A percentile compares a stretch with the other conserved stretches of the same genome.
Evolutionary conservation across 1,140 invertebrate genomes (phyloP).

Genomic region (Sarcophaga peregrina): DNA sequence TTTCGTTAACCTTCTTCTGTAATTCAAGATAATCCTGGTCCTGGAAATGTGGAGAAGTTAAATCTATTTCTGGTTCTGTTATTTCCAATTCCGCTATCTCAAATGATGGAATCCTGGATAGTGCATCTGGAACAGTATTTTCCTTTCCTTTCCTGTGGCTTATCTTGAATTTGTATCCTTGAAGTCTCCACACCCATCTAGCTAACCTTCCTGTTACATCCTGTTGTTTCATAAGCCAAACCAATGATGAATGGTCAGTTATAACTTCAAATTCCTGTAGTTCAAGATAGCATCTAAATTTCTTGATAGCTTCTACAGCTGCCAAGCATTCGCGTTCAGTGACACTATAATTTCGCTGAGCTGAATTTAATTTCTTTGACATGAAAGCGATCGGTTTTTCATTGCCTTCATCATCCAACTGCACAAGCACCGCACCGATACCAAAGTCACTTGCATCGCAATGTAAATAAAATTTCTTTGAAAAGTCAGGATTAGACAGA

Average conservation of each 20-base stretch:
- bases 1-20: too few species aligned
- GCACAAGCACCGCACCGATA: not conserved
- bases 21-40: too few species aligned
- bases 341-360: conserved; percentile 43
- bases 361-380: conserved; percentile 45
- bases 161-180: conserved; percentile 20
- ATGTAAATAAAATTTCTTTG: too few species aligned
- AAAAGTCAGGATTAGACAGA: too few species aligned
- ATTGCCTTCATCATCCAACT: conserved; percentile 3
- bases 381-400: conserved; percentile 10
- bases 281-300: conserved; percentile 33
- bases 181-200: conserved; percentile 30
- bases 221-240: conserved; percentile 37
- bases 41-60: not conserved
- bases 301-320: conserved; percentile 11
- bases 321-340: too few species aligned
- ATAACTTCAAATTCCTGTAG: conserved; percentile 19
- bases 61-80: conserved; percentile 20
- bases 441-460: not conserved
- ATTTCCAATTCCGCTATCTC: not conserved
- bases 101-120: not conserved
- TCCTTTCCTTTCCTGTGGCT: conserved; percentile 36
- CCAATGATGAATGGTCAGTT: conserved; percentile 1
- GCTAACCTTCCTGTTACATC: conserved; percentile 39
- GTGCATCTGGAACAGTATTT: conserved; percentile 41